Percentiles rank a stretch among this genome's conserved stretches.
phyloP scores from a whole-genome alignment of 1,140 invertebrate species.

The Bradynema listronoti region DNA sequence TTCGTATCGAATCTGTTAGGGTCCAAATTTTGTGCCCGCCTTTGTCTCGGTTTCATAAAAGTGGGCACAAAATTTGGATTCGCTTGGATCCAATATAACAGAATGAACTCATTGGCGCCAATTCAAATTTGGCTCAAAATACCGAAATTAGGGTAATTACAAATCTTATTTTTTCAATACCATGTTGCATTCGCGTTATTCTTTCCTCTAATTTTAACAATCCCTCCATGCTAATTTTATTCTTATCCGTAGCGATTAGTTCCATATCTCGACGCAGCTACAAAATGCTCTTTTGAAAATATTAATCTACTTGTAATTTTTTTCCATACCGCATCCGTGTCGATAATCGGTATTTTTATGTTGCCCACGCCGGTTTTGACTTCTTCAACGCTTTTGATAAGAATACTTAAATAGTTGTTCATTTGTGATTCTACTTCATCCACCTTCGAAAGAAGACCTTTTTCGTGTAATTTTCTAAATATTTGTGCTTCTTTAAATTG shows the following conservation, averaged over 20 bases:
- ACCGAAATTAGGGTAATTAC: no score
- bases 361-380: constrained; percentile 48
- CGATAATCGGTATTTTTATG: constrained; percentile 45
- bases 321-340: constrained; percentile 44
- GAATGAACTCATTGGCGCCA: no score
- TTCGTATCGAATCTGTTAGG: no score
- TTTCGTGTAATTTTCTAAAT: constrained; percentile 54
- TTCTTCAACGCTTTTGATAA: constrained; percentile 48
- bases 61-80: no score
- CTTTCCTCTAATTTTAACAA: constrained; percentile 52
- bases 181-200: constrained; percentile 47
- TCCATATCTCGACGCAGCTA: constrained; percentile 53
- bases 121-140: no score
- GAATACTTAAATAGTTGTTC: constrained; percentile 38
- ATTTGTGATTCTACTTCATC: constrained; percentile 41
- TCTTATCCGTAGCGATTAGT: constrained; percentile 50
- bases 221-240: constrained; percentile 54
- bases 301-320: background rate
- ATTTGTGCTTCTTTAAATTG: no score
- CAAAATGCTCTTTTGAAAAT: constrained; percentile 13
- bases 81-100: no score
- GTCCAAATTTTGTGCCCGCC: no score
- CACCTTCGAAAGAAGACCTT: constrained; percentile 48
- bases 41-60: no score
- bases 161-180: no score